Percentiles rank a stretch among this genome's conserved stretches.
These are phyloP conservation scores for Eledona agricola DNA, from an alignment of 2,888 invertebrate species.

Conservation along the genomic window DNA sequence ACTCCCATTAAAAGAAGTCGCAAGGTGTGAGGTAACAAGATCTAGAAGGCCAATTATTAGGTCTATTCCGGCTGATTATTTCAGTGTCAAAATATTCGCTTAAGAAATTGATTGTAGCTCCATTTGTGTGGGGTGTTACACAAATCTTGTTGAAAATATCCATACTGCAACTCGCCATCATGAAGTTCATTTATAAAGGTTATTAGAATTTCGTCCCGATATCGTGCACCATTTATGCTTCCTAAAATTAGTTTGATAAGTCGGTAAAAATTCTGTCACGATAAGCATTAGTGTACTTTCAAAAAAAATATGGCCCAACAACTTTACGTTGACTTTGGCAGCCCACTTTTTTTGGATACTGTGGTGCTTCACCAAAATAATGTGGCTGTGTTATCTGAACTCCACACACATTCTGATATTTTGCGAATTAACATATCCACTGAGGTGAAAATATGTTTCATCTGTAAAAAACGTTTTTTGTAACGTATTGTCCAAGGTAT, in stretches of 20 bases:
- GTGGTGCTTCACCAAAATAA: not conserved
- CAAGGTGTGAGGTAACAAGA: too few species aligned
- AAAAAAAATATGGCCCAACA: constrained; percentile 1
- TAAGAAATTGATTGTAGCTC: not conserved
- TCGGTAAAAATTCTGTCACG: too few species aligned
- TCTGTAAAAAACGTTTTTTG: constrained; percentile 4
- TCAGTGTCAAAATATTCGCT: constrained; percentile 2
- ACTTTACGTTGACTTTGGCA: constrained; percentile 1
- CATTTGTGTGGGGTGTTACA: not conserved
- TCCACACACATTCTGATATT: constrained; percentile 10
- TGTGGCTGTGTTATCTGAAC: constrained; percentile 12
- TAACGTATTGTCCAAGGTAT: constrained; percentile 1
- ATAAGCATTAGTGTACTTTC: not conserved
- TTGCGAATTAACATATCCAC: constrained; percentile 14
- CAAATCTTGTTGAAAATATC: constrained; percentile 9
- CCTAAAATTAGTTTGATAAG: too few species aligned
- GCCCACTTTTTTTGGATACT: constrained; percentile 7
- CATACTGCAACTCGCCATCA: constrained; percentile 2
- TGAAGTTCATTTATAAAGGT: not conserved
- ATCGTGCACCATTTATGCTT: not conserved
- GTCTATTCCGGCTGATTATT: constrained; percentile 1
- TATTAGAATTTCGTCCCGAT: not conserved
- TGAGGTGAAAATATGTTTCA: constrained; percentile 7
- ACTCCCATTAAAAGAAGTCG: too few species aligned
- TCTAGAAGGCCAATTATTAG: too few species aligned